A percentile compares a stretch with the other conserved stretches of the same genome.
Evolutionary conservation across 2,888 invertebrate genomes (phyloP).

Genomic region (Helicoverpa assulta): DNA sequence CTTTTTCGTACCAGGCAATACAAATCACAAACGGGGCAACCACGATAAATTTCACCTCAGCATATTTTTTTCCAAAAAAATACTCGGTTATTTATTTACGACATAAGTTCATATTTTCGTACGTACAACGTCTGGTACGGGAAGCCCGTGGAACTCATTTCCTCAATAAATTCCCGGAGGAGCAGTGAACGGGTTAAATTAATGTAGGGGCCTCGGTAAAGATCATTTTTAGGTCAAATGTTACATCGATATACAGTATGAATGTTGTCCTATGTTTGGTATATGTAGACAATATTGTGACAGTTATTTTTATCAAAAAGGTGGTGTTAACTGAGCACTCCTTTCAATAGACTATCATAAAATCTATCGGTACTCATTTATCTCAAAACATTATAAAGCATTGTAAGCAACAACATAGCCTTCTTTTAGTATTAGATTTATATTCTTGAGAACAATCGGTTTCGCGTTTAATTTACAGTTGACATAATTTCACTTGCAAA

Average conservation of each 20-base stretch:
- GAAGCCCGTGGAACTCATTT: constrained; percentile 61
- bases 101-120: constrained; percentile 62
- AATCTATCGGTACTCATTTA: too few species aligned
- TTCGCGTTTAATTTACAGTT: too few species aligned
- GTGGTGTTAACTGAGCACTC: not conserved
- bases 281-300: constrained; percentile 20
- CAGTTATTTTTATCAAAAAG: constrained; percentile 15
- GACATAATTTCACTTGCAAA: not conserved
- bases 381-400: too few species aligned
- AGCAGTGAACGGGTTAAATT: constrained; percentile 66
- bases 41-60: constrained; percentile 53
- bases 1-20: constrained; percentile 41
- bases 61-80: constrained; percentile 51
- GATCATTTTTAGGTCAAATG: constrained; percentile 60
- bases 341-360: too few species aligned
- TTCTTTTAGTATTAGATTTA: too few species aligned
- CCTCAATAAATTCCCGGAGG: constrained; percentile 65
- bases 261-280: constrained; percentile 29
- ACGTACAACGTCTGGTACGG: constrained; percentile 57
- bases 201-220: constrained; percentile 58
- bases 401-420: too few species aligned
- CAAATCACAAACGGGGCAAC: constrained; percentile 50
- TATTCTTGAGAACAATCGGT: too few species aligned
- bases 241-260: constrained; percentile 52
- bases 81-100: constrained; percentile 59